phyloP scores from a whole-genome alignment of 2,888 invertebrate species.

The Belgica antarctica region DNA sequence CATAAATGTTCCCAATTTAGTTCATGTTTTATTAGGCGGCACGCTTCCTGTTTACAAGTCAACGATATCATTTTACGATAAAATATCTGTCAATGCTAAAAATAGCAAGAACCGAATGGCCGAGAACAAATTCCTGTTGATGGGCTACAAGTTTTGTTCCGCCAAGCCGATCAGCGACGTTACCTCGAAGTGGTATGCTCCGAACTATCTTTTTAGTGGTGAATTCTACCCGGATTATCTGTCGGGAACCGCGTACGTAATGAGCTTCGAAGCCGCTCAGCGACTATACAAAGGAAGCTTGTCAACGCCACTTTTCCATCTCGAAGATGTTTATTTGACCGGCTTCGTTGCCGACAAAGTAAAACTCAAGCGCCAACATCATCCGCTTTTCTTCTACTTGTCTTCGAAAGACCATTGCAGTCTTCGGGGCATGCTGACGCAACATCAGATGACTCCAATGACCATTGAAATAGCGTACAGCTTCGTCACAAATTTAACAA shows the following conservation, averaged over 20 bases:
- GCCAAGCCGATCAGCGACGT: conserved; percentile 72
- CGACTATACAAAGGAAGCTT: conserved; percentile 67
- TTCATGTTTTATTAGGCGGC: conserved; percentile 57
- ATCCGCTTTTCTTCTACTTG: conserved; percentile 64
- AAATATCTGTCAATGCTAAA: conserved; percentile 49
- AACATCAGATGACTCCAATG: conserved; percentile 59
- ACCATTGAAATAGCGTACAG: conserved; percentile 55
- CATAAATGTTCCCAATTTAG: conserved; percentile 70
- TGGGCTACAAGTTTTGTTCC: conserved; percentile 76
- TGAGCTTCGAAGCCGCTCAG: conserved; percentile 66
- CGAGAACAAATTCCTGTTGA: conserved; percentile 59
- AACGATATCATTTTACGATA: conserved; percentile 51
- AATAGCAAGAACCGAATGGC: conserved; percentile 50
- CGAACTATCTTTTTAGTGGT: conserved; percentile 72
- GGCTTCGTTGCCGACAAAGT: conserved; percentile 62
- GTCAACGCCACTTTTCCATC: conserved; percentile 67
- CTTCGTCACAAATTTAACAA: conserved; percentile 51
- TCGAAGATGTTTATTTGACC: conserved; percentile 78
- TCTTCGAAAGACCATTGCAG: conserved; percentile 57
- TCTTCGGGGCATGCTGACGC: conserved; percentile 58
- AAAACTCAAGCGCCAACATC: conserved; percentile 61
- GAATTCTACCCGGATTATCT: conserved; percentile 75
- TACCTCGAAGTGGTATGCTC: conserved; percentile 79
- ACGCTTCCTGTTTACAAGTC: conserved; percentile 54
- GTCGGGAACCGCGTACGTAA: conserved; percentile 77